A percentile compares a stretch with the other conserved stretches of the same genome.
phyloP scores from a whole-genome alignment of 2,797 vertebrate species.

The Danionella dracula region DNA sequence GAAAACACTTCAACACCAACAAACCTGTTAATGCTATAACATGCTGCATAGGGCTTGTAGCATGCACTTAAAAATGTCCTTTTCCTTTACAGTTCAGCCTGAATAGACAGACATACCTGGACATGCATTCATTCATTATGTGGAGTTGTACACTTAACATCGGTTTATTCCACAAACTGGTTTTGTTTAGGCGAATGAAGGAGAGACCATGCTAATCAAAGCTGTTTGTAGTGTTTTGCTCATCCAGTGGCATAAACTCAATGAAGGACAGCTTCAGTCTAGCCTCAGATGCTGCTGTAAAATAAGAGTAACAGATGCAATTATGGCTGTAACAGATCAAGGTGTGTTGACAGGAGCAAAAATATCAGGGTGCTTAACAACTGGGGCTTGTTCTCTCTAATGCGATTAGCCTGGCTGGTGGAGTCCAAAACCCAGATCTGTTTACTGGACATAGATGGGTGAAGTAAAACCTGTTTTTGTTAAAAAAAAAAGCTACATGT shows the following conservation, averaged over 20 bases:
- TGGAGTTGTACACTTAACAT: too few species aligned
- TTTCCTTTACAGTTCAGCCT: too few species aligned
- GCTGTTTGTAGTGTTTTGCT: too few species aligned
- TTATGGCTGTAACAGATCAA: conserved; percentile 42
- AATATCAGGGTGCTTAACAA: conserved; percentile 34
- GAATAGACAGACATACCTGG: too few species aligned
- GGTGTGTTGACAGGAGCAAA: conserved; percentile 38
- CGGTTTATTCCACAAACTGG: too few species aligned
- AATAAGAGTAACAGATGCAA: conserved; percentile 45
- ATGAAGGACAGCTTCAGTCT: not conserved
- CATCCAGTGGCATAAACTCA: conserved; percentile 2
- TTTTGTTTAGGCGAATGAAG: too few species aligned
- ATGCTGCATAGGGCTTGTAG: too few species aligned
- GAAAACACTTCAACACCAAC: conserved; percentile 7
- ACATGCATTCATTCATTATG: too few species aligned
- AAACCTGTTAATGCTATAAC: too few species aligned
- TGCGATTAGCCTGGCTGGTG: conserved; percentile 33
- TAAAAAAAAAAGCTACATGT: too few species aligned
- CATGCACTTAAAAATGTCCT: too few species aligned
- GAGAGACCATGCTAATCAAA: too few species aligned
- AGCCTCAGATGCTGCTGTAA: conserved; percentile 29
- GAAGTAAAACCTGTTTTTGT: conserved; percentile 22
- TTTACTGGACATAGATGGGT: conserved; percentile 28
- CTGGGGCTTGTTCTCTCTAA: conserved; percentile 44
- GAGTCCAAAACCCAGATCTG: conserved; percentile 12